Conservation (phyloP, 2,113 vertebrate species). For the Cyanocitta stelleri region DNA sequence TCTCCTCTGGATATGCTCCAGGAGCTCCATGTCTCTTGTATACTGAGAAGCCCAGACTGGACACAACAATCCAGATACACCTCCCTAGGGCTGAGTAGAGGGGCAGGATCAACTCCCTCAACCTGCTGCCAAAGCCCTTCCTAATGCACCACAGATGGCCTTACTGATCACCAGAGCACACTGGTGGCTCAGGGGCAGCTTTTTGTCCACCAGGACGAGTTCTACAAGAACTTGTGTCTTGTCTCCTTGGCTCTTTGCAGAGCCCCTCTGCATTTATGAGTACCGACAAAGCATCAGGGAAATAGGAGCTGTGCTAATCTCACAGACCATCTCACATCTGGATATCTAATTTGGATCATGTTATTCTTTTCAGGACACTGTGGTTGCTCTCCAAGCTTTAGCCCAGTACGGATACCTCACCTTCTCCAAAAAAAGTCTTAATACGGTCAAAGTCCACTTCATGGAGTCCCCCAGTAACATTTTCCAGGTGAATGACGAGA, state of each 20-base stretch:
- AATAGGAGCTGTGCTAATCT: neutral
- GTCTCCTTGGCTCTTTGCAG: neutral
- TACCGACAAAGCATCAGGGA: neutral
- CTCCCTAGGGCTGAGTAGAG: neutral
- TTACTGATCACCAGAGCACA: neutral
- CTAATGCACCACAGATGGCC: neutral
- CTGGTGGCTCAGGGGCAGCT: neutral
- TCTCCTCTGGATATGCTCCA: neutral
- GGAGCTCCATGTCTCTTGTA: neutral
- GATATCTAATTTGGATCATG: neutral
- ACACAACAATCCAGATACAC: neutral
- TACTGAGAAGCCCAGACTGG: neutral
- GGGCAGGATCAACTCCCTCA: neutral
- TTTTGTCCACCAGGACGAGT: neutral
- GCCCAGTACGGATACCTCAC: constrained; percentile 58
- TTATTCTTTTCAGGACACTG: constrained; percentile 63
- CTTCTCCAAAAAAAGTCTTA: constrained; percentile 10
- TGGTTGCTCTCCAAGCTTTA: constrained; percentile 69
- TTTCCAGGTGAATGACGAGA: constrained; percentile 55
- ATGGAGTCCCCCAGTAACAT: neutral
- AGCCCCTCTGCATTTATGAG: neutral
- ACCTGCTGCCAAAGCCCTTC: neutral
- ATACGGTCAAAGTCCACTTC: constrained; percentile 4
- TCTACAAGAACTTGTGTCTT: neutral
- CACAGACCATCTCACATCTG: neutral